These are phyloP conservation scores for Valencia hispanica DNA, from an alignment of 2,797 vertebrate genomes.

Conservation along the genomic window DNA sequence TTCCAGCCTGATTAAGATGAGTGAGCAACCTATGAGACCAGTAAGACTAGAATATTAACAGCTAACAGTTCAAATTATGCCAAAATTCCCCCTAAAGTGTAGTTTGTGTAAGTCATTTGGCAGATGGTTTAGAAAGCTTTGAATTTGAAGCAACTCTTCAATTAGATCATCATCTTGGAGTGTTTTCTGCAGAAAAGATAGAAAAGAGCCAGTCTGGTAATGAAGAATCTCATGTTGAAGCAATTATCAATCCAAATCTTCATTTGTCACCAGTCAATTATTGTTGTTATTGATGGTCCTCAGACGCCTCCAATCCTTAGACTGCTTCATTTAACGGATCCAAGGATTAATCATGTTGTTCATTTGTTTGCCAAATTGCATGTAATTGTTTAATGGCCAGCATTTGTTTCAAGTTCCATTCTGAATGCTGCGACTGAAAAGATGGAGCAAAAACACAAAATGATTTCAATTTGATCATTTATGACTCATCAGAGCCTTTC, in stretches of 20 bases:
- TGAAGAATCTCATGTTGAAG: slow-evolving; percentile 37
- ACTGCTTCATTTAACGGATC: slow-evolving; percentile 46
- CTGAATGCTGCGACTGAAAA: slow-evolving; percentile 6
- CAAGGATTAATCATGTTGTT: slow-evolving; percentile 60
- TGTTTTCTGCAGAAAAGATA: slow-evolving; percentile 11
- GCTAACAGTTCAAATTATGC: not conserved
- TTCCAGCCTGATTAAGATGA: slow-evolving; percentile 36
- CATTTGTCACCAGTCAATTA: slow-evolving; percentile 44
- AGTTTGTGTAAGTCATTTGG: slow-evolving; percentile 19
- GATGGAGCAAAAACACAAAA: slow-evolving; percentile 28
- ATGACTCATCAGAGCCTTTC: slow-evolving; percentile 11
- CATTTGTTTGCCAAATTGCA: slow-evolving; percentile 65
- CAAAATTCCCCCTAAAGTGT: slow-evolving; percentile 8
- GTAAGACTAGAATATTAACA: not conserved
- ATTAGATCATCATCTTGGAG: slow-evolving; percentile 7
- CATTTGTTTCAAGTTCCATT: slow-evolving; percentile 28
- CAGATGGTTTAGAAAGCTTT: slow-evolving; percentile 9
- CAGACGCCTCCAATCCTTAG: slow-evolving; percentile 27
- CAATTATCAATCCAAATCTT: slow-evolving; percentile 32
- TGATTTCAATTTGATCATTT: slow-evolving; percentile 21
- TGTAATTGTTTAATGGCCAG: slow-evolving; percentile 56
- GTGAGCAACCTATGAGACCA: slow-evolving; percentile 10
- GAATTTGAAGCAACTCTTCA: slow-evolving; percentile 32
- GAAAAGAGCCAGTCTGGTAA: slow-evolving; percentile 22
- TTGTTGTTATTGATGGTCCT: slow-evolving; percentile 28